phyloP scores from a whole-genome alignment of 23 tunicate species.

The Diplosoma virens region DNA sequence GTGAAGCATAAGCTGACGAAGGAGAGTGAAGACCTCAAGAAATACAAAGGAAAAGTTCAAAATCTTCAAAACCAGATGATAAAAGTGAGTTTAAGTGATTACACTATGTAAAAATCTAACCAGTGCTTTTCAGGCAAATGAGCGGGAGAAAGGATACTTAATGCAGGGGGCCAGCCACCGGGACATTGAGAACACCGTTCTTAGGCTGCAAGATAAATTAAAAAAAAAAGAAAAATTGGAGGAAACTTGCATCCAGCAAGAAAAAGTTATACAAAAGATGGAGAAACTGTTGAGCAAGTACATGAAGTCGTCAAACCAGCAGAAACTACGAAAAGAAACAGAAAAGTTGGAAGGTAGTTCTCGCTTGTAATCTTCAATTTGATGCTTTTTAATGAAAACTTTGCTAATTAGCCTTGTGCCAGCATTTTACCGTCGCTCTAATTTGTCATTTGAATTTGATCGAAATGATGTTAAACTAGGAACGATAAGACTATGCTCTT shows the following conservation, averaged over 20 bases:
- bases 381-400: no score
- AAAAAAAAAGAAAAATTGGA: slow-evolving; percentile 62
- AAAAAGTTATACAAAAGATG: slow-evolving; percentile 92
- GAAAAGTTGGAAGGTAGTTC: background rate
- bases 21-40: slow-evolving; percentile 71
- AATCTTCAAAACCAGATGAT: slow-evolving; percentile 85
- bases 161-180: slow-evolving; percentile 19
- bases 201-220: slow-evolving; percentile 41
- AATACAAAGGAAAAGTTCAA: slow-evolving; percentile 83
- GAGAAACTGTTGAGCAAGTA: slow-evolving; percentile 71
- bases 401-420: no score
- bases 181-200: slow-evolving; percentile 29
- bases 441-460: no score
- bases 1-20: slow-evolving; percentile 53
- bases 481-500: no score
- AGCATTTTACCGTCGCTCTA: no score
- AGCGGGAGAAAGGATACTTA: slow-evolving; percentile 76
- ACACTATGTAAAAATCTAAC: background rate
- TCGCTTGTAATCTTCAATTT: no score
- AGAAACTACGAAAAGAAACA: background rate
- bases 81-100: slow-evolving; percentile 37
- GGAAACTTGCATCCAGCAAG: slow-evolving; percentile 79
- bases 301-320: slow-evolving; percentile 22
- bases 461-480: no score
- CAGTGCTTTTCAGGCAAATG: slow-evolving; percentile 58